phyloP scores from a whole-genome alignment of 2,888 invertebrate genomes.

The Calameuta idolon region DNA sequence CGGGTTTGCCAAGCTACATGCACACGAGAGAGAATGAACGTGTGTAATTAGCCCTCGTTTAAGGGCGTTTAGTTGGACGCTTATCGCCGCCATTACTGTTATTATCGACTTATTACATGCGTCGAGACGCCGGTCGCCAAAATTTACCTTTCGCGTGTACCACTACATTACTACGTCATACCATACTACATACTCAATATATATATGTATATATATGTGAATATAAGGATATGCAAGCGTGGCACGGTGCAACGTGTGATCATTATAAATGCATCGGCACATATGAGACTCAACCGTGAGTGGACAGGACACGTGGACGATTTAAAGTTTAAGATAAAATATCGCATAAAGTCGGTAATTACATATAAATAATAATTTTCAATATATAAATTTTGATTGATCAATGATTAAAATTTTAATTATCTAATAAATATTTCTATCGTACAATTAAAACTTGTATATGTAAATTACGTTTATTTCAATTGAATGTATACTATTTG shows the following conservation, averaged over 20 bases:
- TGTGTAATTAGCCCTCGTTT: slow-evolving; percentile 65
- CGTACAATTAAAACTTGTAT: no score
- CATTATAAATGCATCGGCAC: slow-evolving; percentile 8
- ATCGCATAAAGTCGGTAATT: background rate
- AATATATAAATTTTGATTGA: background rate
- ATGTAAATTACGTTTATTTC: no score
- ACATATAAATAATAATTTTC: background rate
- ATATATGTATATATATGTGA: background rate
- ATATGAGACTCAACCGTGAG: background rate
- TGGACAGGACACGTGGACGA: background rate
- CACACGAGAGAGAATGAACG: background rate
- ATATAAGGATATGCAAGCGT: slow-evolving; percentile 7
- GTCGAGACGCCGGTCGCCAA: slow-evolving; percentile 38
- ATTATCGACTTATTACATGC: slow-evolving; percentile 65
- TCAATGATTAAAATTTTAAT: background rate
- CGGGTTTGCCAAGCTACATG: background rate
- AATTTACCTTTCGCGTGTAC: slow-evolving; percentile 27
- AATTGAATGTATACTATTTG: background rate
- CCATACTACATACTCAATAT: background rate
- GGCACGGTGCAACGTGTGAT: slow-evolving; percentile 1
- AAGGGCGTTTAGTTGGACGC: slow-evolving; percentile 61
- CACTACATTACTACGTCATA: background rate
- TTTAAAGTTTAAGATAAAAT: background rate
- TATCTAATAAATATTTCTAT: background rate
- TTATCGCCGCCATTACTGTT: slow-evolving; percentile 63